These are phyloP conservation scores for Ennomos quercinarius DNA, from an alignment of 2,888 invertebrate species.

Conservation along the genomic window DNA sequence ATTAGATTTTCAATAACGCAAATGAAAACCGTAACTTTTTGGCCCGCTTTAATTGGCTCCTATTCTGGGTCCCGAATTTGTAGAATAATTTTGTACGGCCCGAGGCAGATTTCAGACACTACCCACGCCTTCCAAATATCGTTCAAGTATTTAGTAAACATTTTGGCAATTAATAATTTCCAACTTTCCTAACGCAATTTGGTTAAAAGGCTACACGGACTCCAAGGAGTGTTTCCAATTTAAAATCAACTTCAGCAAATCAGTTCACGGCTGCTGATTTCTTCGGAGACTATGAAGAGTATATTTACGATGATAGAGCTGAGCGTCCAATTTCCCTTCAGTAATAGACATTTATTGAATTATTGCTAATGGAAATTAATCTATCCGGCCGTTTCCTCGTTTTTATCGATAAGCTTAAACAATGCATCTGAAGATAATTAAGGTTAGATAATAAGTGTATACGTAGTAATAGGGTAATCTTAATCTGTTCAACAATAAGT, in stretches of 20 bases:
- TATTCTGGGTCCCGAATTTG: conserved; percentile 20
- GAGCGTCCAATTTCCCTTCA: conserved; percentile 71
- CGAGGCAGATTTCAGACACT: conserved; percentile 26
- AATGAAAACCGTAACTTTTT: conserved; percentile 25
- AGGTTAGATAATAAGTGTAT: too few relatives aligned
- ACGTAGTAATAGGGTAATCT: too few relatives aligned
- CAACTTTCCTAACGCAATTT: conserved; percentile 32
- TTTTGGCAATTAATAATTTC: conserved; percentile 33
- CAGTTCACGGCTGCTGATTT: conserved; percentile 56
- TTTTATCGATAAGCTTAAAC: conserved; percentile 33
- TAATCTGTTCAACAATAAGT: too few relatives aligned
- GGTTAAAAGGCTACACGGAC: conserved; percentile 31
- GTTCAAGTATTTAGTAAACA: conserved; percentile 35
- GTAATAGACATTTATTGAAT: conserved; percentile 58
- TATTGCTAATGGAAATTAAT: conserved; percentile 57
- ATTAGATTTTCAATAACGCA: conserved; percentile 21
- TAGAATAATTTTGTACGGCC: conserved; percentile 24
- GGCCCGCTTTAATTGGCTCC: conserved; percentile 26
- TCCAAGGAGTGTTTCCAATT: conserved; percentile 33
- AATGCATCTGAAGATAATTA: not conserved
- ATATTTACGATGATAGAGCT: conserved; percentile 68
- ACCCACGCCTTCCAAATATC: conserved; percentile 29
- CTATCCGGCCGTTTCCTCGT: conserved; percentile 43
- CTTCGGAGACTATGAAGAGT: conserved; percentile 51
- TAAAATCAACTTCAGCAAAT: conserved; percentile 43